These are phyloP conservation scores for Littorina saxatilis DNA, from an alignment of 1,140 invertebrate species.

Conservation along the genomic window DNA sequence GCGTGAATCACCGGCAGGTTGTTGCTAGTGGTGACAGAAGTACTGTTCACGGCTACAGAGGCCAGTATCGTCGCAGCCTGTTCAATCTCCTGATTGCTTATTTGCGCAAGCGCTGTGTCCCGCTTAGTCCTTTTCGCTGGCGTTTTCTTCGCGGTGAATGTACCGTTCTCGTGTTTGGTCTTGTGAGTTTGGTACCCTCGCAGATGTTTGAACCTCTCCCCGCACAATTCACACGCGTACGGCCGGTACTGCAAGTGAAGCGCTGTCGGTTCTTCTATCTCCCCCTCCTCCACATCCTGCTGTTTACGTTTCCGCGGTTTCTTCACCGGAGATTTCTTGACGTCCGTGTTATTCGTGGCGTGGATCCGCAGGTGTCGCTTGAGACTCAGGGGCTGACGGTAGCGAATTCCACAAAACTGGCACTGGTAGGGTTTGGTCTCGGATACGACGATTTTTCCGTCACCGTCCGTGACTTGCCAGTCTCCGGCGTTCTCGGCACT, in stretches of 20 bases:
- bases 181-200: slow-evolving; percentile 13
- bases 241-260: slow-evolving; percentile 18
- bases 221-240: neutral
- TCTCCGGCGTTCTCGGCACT: too few relatives aligned
- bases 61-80: neutral
- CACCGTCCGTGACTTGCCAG: neutral
- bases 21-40: too few relatives aligned
- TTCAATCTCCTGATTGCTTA: neutral
- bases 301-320: neutral
- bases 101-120: neutral
- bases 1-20: neutral
- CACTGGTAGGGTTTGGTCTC: slow-evolving; percentile 17
- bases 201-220: neutral
- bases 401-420: slow-evolving; percentile 16
- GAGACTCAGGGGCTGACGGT: slow-evolving; percentile 4
- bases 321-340: neutral
- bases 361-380: slow-evolving; percentile 8
- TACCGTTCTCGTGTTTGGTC: neutral
- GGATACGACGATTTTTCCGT: neutral
- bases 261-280: neutral
- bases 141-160: neutral
- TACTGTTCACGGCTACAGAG: neutral
- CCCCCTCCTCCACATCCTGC: neutral
- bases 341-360: neutral
- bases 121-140: neutral